Percentiles rank a stretch among this genome's conserved stretches.
These are phyloP conservation scores for Lophius piscatorius DNA, from an alignment of 2,113 vertebrate genomes.

Conservation along the genomic window DNA sequence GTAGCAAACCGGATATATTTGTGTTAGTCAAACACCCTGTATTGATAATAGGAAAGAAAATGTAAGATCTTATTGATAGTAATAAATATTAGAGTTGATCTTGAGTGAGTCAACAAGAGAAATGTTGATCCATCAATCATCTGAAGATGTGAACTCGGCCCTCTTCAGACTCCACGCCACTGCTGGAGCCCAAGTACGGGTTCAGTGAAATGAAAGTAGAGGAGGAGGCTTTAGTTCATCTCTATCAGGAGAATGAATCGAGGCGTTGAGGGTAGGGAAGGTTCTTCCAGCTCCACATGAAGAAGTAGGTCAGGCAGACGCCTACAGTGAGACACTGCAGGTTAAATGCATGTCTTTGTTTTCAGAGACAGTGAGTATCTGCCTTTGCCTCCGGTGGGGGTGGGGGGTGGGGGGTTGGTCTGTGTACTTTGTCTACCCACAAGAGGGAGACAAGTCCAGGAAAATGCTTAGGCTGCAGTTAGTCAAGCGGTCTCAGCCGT, in stretches of 20 bases:
- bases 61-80: too few relatives aligned
- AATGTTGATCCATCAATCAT: background rate
- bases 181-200: constrained; percentile 11
- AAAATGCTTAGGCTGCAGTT: constrained; percentile 28
- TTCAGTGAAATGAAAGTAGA: constrained; percentile 31
- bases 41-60: too few relatives aligned
- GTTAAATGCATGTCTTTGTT: constrained; percentile 76
- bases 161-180: too few relatives aligned
- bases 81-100: too few relatives aligned
- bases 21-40: too few relatives aligned
- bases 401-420: constrained; percentile 18
- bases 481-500: background rate
- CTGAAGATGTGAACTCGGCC: constrained; percentile 8
- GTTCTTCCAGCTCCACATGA: constrained; percentile 59
- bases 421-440: constrained; percentile 57
- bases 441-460: constrained; percentile 74
- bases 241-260: constrained; percentile 49
- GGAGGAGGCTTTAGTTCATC: constrained; percentile 19
- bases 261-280: constrained; percentile 63
- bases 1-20: too few relatives aligned
- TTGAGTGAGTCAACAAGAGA: background rate
- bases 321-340: constrained; percentile 72
- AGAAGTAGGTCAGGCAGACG: constrained; percentile 76
- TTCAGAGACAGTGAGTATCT: constrained; percentile 61
- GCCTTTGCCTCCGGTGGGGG: constrained; percentile 46